These are phyloP conservation scores for Eulemur albifrons DNA, from an alignment of 2,797 vertebrate genomes.

Conservation along the genomic window DNA sequence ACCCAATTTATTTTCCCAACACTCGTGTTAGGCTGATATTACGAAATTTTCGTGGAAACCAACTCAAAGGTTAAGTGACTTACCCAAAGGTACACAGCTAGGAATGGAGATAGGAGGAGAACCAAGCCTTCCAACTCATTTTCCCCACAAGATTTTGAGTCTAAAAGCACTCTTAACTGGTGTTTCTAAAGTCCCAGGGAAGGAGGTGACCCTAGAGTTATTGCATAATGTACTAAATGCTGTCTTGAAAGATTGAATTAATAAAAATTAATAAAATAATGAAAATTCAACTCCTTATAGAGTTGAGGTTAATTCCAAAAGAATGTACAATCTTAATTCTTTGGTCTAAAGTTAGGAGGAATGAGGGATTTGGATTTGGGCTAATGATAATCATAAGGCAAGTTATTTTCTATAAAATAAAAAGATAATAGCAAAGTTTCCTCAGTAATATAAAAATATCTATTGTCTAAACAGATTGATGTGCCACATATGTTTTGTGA, in stretches of 20 bases:
- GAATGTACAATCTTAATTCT: not conserved
- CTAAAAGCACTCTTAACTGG: not conserved
- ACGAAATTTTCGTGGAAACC: conserved; percentile 60
- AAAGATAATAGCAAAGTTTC: not conserved
- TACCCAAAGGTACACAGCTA: conserved; percentile 50
- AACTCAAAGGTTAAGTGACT: conserved; percentile 65
- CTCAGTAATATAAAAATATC: not conserved
- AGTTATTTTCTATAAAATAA: not conserved
- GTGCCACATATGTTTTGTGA: not conserved
- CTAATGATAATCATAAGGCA: not conserved
- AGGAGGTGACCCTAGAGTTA: not conserved
- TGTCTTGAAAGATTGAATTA: conserved; percentile 36
- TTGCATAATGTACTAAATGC: not conserved
- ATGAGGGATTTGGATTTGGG: conserved; percentile 5
- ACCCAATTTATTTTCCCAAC: conserved; percentile 67
- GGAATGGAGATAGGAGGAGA: not conserved
- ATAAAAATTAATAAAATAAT: conserved; percentile 47
- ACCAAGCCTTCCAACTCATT: not conserved
- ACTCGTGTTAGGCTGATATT: conserved; percentile 42
- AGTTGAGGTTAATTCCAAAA: conserved; percentile 20
- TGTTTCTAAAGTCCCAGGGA: not conserved
- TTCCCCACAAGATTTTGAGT: not conserved
- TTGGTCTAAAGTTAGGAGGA: conserved; percentile 1
- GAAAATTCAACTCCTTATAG: conserved; percentile 21
- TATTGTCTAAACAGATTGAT: not conserved